Evolutionary conservation across 2,888 invertebrate species (phyloP), one percentile per base, ranked within the genome.

Genomic region (Volucella bombylans): DNA sequence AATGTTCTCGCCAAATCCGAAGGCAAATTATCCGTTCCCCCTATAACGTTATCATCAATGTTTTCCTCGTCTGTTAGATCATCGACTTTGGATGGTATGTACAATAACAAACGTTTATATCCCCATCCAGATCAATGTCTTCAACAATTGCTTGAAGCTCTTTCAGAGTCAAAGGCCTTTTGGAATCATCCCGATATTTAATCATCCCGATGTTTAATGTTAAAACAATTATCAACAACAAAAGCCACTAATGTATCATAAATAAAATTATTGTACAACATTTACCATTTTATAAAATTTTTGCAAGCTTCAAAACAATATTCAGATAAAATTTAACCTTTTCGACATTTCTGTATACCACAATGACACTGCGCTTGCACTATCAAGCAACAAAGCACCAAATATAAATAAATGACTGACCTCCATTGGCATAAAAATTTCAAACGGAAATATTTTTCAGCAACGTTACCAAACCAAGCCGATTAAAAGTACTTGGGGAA

Each of bases 131-230:
- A 72, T 62, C 23, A 38, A 71, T 23, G 3, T 71, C 50, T 41
- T 71, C 61, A 61, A 61, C 50, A 49, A 71, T 39, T 71, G 71
- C 50, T 10, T 50, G 15, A 71, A 71, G 23, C 61, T 71, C 69
- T 15, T 54, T 69, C 12, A 68, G 23, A 54, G 47, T 57, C 68
- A 57, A 68, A 68, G 47, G 45, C 55, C 68, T 55, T 41, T 68
- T 69, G 45, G 57, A 23, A 57, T 69, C 68, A 57, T 57, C 57
- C 39, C 68, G 43, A 14, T 49, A 49, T 49, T 49, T 50, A 12
- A 12, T 10, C 12, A 43, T 43, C 8, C 14, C 41, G n/a, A n/a
- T n/a, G n/a, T n/a, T n/a, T n/a, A n/a, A n/a, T n/a, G n/a, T 18
- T 59, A 43, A 43, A 59, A 9, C 45, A 45, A 45, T 10, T 45